Base-by-base conservation (phyloP, 2,113 vertebrate species). In the Vulpes ferrilata region DNA sequence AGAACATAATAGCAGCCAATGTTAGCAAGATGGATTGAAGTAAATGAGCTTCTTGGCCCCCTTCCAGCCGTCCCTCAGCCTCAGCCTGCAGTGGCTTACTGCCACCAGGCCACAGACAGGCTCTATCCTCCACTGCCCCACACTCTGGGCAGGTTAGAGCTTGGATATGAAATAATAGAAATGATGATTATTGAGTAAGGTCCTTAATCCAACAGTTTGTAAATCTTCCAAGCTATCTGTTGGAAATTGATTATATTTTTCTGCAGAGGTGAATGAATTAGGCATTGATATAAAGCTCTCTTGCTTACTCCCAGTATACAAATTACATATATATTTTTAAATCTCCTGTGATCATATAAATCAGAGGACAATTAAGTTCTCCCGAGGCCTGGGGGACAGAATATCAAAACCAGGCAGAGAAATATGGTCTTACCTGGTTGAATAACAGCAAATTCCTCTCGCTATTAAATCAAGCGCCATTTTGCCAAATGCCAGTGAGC, bases 211-310 rank as follows among this genome's bases (percentile, higher is more conserved):
- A 93, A 60, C 30, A 85, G 55, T 60, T 93, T 43, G 35, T 15
- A 69, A 86, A 78, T 55, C 81, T 76, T 95, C 82, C 82, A 90
- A 92, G 38, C 53, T 48, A 8, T 64, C 92, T 93, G 27, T 38
- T 96, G 74, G 60, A 83, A 88, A 91, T 73, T 51, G 60, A 95
- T 51, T 64, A 4, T 22, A 16, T 84, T 92, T 82, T 57, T 43
- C 83, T 20, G 12, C 60, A 12, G 43, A 74, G 38, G 84, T 95
- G 55, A 95, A 67, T 22, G 71, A 92, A 90, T 73, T 78, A 85
- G 32, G 13, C 48, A 25, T 88, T 81, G 71, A 91, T 90, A 51
- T 9, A 71, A 78, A 7, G 30, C 35, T 30, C 78, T 94, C 65
- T 96, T 32, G 57, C 23, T 57, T 27, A 73, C 35, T 59, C 67